Evolutionary conservation across 2,113 vertebrate genomes (phyloP).

Genomic region (Macaca nemestrina): DNA sequence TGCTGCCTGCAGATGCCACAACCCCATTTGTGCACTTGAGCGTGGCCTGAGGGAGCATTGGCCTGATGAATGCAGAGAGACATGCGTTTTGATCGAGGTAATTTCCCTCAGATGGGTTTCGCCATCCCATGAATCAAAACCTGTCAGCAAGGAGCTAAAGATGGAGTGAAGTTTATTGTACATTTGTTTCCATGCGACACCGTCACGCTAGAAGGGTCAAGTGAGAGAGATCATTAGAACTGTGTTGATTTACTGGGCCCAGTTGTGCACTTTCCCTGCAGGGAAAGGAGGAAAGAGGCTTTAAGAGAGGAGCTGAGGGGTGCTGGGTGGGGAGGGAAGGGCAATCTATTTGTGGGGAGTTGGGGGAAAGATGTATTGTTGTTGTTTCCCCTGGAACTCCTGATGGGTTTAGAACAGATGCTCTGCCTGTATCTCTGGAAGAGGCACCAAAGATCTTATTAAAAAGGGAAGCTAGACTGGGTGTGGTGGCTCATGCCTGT

Average conservation of each 20-base stretch:
- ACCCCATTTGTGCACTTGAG: constrained; percentile 75
- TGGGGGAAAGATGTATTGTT: neutral
- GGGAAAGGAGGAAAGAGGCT: constrained; percentile 65
- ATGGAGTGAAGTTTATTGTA: constrained; percentile 92
- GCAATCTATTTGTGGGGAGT: neutral
- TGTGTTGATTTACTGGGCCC: constrained; percentile 92
- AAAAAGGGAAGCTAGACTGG: neutral
- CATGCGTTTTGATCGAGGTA: constrained; percentile 90
- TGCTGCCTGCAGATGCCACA: constrained; percentile 71
- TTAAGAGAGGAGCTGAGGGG: constrained; percentile 38
- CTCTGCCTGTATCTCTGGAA: constrained; percentile 39
- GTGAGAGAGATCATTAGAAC: constrained; percentile 94
- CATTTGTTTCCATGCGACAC: constrained; percentile 88
- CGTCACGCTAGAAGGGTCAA: constrained; percentile 90
- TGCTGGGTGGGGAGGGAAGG: neutral
- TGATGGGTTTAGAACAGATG: constrained; percentile 61
- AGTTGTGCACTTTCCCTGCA: constrained; percentile 78
- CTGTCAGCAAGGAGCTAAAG: constrained; percentile 91
- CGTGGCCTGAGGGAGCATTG: constrained; percentile 74
- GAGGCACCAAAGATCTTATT: constrained; percentile 37
- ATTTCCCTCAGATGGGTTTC: constrained; percentile 91
- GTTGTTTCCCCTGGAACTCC: neutral
- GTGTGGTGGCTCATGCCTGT: too few relatives aligned
- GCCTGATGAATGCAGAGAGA: constrained; percentile 90
- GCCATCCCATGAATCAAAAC: constrained; percentile 93